A percentile compares a stretch with the other conserved stretches of the same genome.
phyloP scores from a whole-genome alignment of 1,140 invertebrate genomes.

The Copidosoma floridanum region DNA sequence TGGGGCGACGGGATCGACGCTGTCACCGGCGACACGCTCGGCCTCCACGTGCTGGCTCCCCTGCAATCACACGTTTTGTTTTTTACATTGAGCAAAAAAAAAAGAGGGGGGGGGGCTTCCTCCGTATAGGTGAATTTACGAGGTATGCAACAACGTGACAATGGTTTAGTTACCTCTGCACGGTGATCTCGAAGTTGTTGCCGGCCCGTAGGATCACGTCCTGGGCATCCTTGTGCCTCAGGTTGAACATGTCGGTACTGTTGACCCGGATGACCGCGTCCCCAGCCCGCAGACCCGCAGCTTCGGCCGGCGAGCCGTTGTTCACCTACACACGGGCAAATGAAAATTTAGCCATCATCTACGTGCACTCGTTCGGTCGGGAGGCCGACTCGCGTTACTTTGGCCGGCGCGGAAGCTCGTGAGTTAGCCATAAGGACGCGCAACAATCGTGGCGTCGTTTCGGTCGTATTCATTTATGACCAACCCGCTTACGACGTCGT shows the following conservation, averaged over 20 bases:
- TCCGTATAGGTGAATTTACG: no score
- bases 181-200: constrained; percentile 81
- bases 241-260: constrained; percentile 74
- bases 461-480: no score
- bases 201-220: constrained; percentile 86
- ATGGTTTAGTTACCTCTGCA: constrained; percentile 79
- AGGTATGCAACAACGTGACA: no score
- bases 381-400: no score
- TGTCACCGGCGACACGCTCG: constrained; percentile 67
- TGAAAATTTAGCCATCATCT: neutral
- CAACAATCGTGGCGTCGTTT: no score
- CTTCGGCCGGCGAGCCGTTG: constrained; percentile 86
- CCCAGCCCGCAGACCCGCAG: constrained; percentile 86
- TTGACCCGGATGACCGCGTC: constrained; percentile 92
- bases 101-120: no score
- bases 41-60: constrained; percentile 79
- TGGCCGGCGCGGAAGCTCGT: no score
- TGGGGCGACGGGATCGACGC: constrained; percentile 66
- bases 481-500: no score
- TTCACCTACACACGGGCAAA: constrained; percentile 85
- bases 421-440: no score
- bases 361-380: no score
- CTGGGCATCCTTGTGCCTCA: constrained; percentile 93
- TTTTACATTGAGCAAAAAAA: no score
- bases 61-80: no score